These are phyloP conservation scores for Jacana jacana DNA, from an alignment of 2,113 vertebrate species.

Conservation along the genomic window DNA sequence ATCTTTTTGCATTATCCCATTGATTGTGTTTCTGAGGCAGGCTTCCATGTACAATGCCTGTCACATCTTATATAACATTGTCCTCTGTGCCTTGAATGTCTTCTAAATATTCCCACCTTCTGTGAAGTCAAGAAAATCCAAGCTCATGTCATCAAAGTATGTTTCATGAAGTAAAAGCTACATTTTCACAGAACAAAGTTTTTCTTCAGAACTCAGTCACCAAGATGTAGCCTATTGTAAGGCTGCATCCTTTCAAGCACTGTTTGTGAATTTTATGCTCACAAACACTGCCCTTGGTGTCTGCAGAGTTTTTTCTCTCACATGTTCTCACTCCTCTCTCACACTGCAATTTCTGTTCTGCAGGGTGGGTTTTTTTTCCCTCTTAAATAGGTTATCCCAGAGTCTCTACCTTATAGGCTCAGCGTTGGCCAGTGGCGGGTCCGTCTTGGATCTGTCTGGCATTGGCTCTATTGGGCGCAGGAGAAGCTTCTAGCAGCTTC, in stretches of 20 bases:
- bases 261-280: background rate
- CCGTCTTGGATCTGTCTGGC: background rate
- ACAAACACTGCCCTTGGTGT: background rate
- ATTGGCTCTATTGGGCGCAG: background rate
- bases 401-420: background rate
- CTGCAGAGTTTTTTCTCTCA: background rate
- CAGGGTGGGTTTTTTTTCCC: background rate
- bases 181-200: background rate
- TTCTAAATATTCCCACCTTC: background rate
- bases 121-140: background rate
- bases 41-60: background rate
- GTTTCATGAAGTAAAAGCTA: background rate
- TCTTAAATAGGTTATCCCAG: background rate
- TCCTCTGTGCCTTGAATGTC: background rate
- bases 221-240: background rate
- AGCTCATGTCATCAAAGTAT: fast-evolving
- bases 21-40: background rate
- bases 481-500: background rate
- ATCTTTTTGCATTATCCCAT: background rate
- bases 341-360: background rate
- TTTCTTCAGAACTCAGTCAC: background rate
- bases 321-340: background rate
- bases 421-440: background rate
- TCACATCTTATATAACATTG: background rate
- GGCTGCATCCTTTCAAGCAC: background rate